Evolutionary conservation across 2,113 vertebrate genomes (phyloP), one percentile per base, ranked within the genome.

Genomic region (Neomonachus schauinslandi): DNA sequence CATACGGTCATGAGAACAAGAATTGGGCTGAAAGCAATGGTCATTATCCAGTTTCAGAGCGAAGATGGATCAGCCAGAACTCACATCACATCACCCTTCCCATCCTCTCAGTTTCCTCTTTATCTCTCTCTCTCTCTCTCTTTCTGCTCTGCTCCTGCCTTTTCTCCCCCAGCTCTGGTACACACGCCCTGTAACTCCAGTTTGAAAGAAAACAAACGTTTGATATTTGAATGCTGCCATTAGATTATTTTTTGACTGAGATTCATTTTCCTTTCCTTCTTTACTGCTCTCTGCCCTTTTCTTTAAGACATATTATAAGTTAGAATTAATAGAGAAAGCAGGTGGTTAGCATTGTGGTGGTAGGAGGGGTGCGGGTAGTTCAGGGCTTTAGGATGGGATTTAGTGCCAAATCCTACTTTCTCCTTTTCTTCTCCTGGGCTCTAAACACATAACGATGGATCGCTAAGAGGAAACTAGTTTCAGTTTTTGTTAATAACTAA

Each of bases 131-230:
- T 4, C 4, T 18, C 39, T 26, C 59, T 69, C n/a, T 49, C 61
- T 55, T 77, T 46, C 46, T 49, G 53, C 36, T 65, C 24, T n/a
- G 21, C 15, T 19, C 15, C 15, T 77, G 22, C 7, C 33, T 59
- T 86, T 77, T n/a, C 3, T 33, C 6, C 16, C 33, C 31, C 22
- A 31, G 9, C 24, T 42, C 26, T 7, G 11, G 22, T 26, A 1
- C 12, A 26, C 16, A 36, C 12, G 7, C 22, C 59, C 33, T 55
- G 19, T 51, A 84, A 69, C 22, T 49, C 33, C 67, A 83, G n/a
- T 80, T 74, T 94, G 46, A 95, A 96, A 65, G 81, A 39, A 88
- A 88, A 96, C 31, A 77, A 77, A 72, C 1, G 28, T 80, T 67
- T 55, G 39, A 53, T n/a, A 88, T 93, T 84, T 67, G 55, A 93